A percentile compares a stretch with the other conserved stretches of the same genome.
Conservation (phyloP, 1,140 invertebrate species). For the Sarcophaga bullata region DNA sequence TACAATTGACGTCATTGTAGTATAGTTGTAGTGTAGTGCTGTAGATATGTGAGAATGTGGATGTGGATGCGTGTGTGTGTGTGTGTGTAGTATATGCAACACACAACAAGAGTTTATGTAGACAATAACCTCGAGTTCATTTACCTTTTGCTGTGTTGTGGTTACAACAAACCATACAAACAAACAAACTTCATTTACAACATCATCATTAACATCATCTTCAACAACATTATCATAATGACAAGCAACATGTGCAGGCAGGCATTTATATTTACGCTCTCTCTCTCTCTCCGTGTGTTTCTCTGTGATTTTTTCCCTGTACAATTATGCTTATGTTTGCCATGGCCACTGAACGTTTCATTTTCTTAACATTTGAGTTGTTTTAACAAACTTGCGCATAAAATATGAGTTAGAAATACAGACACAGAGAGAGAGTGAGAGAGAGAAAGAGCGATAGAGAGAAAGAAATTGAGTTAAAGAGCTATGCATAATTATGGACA, state of each 20-base stretch:
- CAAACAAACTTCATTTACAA: background rate
- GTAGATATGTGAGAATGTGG: too few species aligned
- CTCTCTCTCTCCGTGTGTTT: background rate
- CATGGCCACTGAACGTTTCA: background rate
- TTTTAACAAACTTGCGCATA: too few species aligned
- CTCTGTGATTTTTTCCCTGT: background rate
- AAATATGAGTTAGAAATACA: too few species aligned
- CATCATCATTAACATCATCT: background rate
- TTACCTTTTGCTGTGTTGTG: slow-evolving; percentile 27
- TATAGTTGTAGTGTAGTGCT: background rate
- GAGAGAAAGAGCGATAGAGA: too few species aligned
- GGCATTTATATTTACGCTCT: too few species aligned
- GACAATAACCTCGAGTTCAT: slow-evolving; percentile 38
- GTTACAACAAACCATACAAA: too few species aligned
- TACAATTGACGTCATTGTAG: slow-evolving; percentile 33
- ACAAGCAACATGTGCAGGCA: background rate
- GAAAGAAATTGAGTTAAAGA: too few species aligned
- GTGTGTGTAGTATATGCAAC: too few species aligned
- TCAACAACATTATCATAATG: background rate
- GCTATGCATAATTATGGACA: too few species aligned
- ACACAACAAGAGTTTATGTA: background rate
- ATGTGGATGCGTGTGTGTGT: too few species aligned
- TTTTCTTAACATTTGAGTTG: too few species aligned
- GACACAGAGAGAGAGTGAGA: too few species aligned
- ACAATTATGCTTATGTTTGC: background rate